Conservation (phyloP, 2,113 vertebrate genomes). For the Colistium nudipinnis region DNA sequence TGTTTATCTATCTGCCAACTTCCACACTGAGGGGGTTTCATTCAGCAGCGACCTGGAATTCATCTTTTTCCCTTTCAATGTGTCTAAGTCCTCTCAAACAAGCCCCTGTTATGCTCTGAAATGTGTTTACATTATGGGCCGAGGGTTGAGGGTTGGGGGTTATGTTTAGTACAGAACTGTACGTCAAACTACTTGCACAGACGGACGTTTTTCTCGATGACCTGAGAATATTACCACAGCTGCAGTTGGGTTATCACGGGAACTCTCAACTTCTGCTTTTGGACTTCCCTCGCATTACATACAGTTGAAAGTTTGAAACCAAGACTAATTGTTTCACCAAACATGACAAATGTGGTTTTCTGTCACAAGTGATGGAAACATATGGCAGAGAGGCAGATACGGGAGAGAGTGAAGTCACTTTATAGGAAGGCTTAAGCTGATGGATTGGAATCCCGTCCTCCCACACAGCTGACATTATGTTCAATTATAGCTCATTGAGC, state of each 20-base stretch:
- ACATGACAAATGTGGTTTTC: constrained; percentile 19
- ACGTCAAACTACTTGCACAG: not conserved
- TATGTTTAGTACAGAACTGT: not conserved
- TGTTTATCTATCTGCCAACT: constrained; percentile 38
- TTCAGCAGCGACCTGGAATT: constrained; percentile 1
- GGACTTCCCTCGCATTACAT: constrained; percentile 23
- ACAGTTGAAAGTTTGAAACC: constrained; percentile 18
- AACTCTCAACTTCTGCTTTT: constrained; percentile 65
- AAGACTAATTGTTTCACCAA: constrained; percentile 10
- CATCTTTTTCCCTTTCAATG: constrained; percentile 8
- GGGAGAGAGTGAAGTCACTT: constrained; percentile 24
- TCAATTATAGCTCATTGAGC: constrained; percentile 41
- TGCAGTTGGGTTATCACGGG: constrained; percentile 24
- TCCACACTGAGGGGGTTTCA: constrained; percentile 11
- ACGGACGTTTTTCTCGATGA: constrained; percentile 1
- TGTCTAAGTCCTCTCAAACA: not conserved
- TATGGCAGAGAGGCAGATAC: constrained; percentile 44
- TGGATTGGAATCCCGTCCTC: constrained; percentile 31
- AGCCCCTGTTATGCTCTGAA: not conserved
- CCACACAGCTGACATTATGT: not conserved
- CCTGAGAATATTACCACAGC: not conserved
- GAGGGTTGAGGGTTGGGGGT: not conserved
- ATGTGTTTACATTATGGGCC: constrained; percentile 1
- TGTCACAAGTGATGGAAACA: constrained; percentile 64
- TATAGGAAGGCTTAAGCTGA: constrained; percentile 5